Conservation (phyloP, 2,113 vertebrate species). For the Thymallus thymallus region DNA sequence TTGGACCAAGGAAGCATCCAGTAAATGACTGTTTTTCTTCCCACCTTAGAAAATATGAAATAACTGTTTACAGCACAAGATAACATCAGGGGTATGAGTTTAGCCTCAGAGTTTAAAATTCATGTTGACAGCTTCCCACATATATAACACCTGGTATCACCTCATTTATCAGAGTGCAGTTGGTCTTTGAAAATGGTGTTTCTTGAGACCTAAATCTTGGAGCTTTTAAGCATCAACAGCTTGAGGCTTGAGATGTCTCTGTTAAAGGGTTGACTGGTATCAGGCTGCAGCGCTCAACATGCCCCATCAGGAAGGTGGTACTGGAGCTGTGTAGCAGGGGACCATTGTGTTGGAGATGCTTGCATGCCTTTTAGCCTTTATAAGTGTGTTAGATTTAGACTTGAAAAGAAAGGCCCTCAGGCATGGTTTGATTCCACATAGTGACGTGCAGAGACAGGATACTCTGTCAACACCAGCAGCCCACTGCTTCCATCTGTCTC, state of each 20-base stretch:
- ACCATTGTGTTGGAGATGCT: conserved; percentile 50
- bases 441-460: conserved; percentile 65
- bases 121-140: not conserved
- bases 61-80: not conserved
- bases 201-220: conserved; percentile 10
- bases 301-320: conserved; percentile 37
- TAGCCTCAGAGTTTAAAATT: not conserved
- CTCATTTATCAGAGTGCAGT: not conserved
- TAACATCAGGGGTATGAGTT: not conserved
- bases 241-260: conserved; percentile 21
- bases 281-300: conserved; percentile 36
- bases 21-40: not conserved
- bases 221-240: conserved; percentile 27
- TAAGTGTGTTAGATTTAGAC: conserved; percentile 57
- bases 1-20: not conserved
- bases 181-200: conserved; percentile 6
- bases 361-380: conserved; percentile 34
- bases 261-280: conserved; percentile 33
- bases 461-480: conserved; percentile 47
- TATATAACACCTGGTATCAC: not conserved
- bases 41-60: conserved; percentile 3
- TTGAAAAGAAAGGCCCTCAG: conserved; percentile 62
- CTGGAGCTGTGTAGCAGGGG: conserved; percentile 49
- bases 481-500: conserved; percentile 40
- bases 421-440: conserved; percentile 60